Evolutionary conservation across 2,888 invertebrate genomes (phyloP), one percentile per base, ranked within the genome.

Genomic region (Ametastegia equiseti): DNA sequence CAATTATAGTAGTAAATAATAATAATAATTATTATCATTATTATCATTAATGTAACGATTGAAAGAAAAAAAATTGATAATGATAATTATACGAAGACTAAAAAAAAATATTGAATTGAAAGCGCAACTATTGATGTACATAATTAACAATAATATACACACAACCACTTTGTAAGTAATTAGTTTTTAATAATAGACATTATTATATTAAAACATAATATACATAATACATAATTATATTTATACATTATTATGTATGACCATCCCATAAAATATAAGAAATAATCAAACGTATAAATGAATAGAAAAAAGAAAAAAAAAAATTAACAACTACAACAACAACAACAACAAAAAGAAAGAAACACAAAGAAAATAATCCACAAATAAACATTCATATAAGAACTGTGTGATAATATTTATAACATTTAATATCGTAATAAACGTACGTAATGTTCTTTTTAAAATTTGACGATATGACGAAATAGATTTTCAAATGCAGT

Each of bases 371-470:
- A 80, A 54, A 54, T 78, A 80, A 79, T 81, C 81, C 84, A 82
- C n/a, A n/a, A n/a, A 84, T 83, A 87, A 90, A 88, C 88, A 89
- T 90, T 90, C 89, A 86, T 91, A n/a, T n/a, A 90, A 89, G 88
- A 88, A 88, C 90, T 90, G 91, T 91, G 91, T 91, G 91, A 91
- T 91, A 91, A 91, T 91, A 90, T 90, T 91, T 91, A 90, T 91
- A 91, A 90, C 90, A 90, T 89, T 89, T 88, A 88, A 45, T 71
- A 71, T 47, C 71, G n/a, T 71, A 71, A 71, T 71, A 71, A 71
- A 71, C 71, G 71, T 71, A 47, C 45, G 71, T 47, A 71, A 71
- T 71, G 47, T 71, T 71, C 71, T 71, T 71, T 47, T 71, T 19
- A 71, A 71, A 30, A 47, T 45, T 7, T 30, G 42, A 3, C 9